Evolutionary conservation across 2,113 vertebrate species (phyloP).

Genomic region (Diadophis punctatus): DNA sequence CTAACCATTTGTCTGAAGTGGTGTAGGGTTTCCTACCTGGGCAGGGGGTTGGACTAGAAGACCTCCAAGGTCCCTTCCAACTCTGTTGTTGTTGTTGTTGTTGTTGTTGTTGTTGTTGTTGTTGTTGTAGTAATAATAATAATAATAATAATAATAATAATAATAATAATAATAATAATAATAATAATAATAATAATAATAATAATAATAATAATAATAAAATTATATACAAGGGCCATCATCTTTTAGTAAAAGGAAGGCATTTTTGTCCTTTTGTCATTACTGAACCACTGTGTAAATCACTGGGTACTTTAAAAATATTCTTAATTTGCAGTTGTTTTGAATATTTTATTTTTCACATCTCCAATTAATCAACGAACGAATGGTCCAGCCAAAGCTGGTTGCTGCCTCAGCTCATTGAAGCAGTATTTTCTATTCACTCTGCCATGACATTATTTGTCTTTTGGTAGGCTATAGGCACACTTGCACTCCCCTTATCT

Average conservation of each 20-base stretch:
- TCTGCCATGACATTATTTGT: background rate
- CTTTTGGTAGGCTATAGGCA: background rate
- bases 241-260: background rate
- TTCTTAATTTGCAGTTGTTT: background rate
- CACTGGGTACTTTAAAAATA: background rate
- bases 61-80: too few species aligned
- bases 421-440: background rate
- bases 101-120: too few species aligned
- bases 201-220: too few species aligned
- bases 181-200: too few species aligned
- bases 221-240: background rate
- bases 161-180: too few species aligned
- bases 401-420: background rate
- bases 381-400: background rate
- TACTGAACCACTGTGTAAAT: background rate
- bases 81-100: too few species aligned
- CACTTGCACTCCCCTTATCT: background rate
- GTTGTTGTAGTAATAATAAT: too few species aligned
- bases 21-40: too few species aligned
- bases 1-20: too few species aligned
- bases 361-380: background rate
- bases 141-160: too few species aligned
- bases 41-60: too few species aligned
- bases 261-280: background rate
- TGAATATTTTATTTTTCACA: background rate